phyloP scores from a whole-genome alignment of 2,888 invertebrate genomes.

The Epinotia ramella region DNA sequence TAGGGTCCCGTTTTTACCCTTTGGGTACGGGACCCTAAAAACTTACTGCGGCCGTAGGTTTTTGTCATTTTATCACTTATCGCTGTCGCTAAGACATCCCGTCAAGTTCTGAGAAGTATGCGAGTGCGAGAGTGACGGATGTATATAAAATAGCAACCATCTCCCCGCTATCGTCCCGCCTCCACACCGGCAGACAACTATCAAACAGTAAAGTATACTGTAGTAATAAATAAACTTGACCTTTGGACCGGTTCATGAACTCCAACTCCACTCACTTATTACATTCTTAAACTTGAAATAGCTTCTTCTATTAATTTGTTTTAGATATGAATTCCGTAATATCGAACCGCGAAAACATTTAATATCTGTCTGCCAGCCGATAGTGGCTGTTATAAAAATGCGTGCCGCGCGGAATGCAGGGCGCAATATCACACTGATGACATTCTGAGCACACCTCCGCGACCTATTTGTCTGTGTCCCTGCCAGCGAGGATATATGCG shows the following conservation, averaged over 20 bases:
- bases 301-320: not conserved
- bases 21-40: no score
- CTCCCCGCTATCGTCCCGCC: no score
- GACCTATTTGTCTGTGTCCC: constrained; percentile 43
- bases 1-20: no score
- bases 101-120: no score
- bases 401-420: constrained; percentile 40
- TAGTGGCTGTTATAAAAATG: constrained; percentile 41
- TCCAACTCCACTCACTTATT: not conserved
- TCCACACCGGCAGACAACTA: no score
- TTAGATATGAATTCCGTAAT: not conserved
- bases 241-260: not conserved
- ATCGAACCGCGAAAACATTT: constrained; percentile 3
- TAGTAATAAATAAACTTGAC: not conserved
- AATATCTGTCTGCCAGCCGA: constrained; percentile 15
- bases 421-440: constrained; percentile 44
- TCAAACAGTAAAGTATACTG: not conserved
- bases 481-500: constrained; percentile 16
- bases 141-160: no score
- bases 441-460: constrained; percentile 46
- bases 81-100: no score
- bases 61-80: no score
- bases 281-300: not conserved
- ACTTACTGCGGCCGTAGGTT: no score
- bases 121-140: no score